Base-by-base conservation (phyloP, 2,797 vertebrate genomes). In the Esox masquinongy region DNA sequence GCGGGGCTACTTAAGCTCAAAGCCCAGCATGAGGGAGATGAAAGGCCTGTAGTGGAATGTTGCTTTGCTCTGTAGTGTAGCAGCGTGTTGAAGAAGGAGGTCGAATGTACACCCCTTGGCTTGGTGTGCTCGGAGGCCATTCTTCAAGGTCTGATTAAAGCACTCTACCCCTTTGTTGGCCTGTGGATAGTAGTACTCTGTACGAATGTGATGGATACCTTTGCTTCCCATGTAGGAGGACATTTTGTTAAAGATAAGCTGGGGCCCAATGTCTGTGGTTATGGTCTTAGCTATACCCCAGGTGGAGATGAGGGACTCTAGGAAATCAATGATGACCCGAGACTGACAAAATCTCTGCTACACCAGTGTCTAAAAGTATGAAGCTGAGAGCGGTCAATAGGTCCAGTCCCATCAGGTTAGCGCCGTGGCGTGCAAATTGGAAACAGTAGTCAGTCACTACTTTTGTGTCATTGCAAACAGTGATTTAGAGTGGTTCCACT, bases 41-140 rank as follows among this genome's bases (percentile, higher is more conserved):
- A 83, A 15, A 75, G 64, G n/a, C 72, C 74, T 43, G 77, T 79
- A 24, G 72, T 77, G 36, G 68, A n/a, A 63, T 83, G 77, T 14
- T 66, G 74, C 61, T 29, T 56, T 7, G 67, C 73, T 36, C 59
- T 26, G 69, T 75, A 79, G 56, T 80, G 71, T 24, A 77, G 61
- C 36, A 75, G 68, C 4, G 72, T 78, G 29, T 81, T 51, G 16
- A 16, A 9, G 39, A 77, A 51, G 26, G 51, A 61, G n/a, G 19
- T 22, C 24, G 24, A 83, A 77, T 4, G 29, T 43, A 51, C 50
- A 76, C 22, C 68, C 74, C 50, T 78, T 64, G 16, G 51, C 68
- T 11, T 75, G 29, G 49, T 81, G 19, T 5, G 29, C 75, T 50
- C 50, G 31, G 43, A 77, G 36, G 19, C 75, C 68, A 66, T 80